Percentiles rank a stretch among this genome's conserved stretches.
phyloP scores from a whole-genome alignment of 2,888 invertebrate species.

The Tribolium freemani region DNA sequence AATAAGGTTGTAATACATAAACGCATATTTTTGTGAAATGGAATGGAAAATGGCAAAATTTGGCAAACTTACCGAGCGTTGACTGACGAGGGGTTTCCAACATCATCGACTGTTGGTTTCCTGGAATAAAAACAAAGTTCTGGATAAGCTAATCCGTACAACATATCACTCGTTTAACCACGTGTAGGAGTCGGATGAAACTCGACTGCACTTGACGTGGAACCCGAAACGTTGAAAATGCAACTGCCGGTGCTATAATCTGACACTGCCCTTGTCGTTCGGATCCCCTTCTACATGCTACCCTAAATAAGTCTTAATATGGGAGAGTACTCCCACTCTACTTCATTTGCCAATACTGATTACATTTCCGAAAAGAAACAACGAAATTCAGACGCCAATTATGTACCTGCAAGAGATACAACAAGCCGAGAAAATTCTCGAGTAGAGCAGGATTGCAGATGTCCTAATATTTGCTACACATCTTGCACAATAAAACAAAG shows the following conservation, averaged over 20 bases:
- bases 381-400: not conserved
- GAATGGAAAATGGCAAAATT: slow-evolving; percentile 43
- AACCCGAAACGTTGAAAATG: slow-evolving; percentile 50
- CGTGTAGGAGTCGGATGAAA: slow-evolving; percentile 39
- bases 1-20: slow-evolving; percentile 52
- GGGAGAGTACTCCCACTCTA: slow-evolving; percentile 53
- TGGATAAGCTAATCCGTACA: slow-evolving; percentile 63
- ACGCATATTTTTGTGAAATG: slow-evolving; percentile 30
- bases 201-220: slow-evolving; percentile 16
- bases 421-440: too few relatives aligned
- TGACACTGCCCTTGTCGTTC: slow-evolving; percentile 56
- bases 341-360: slow-evolving; percentile 55
- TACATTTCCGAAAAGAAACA: slow-evolving; percentile 35
- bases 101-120: slow-evolving; percentile 90
- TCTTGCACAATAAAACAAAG: not conserved
- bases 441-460: not conserved
- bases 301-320: slow-evolving; percentile 67
- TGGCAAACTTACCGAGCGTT: slow-evolving; percentile 85
- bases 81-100: slow-evolving; percentile 86
- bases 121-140: slow-evolving; percentile 75
- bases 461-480: not conserved
- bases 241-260: slow-evolving; percentile 56
- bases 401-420: too few relatives aligned
- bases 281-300: slow-evolving; percentile 60
- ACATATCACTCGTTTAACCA: slow-evolving; percentile 53